Base-by-base conservation (phyloP, 2,797 vertebrate genomes). In the Diplodus puntazzo region DNA sequence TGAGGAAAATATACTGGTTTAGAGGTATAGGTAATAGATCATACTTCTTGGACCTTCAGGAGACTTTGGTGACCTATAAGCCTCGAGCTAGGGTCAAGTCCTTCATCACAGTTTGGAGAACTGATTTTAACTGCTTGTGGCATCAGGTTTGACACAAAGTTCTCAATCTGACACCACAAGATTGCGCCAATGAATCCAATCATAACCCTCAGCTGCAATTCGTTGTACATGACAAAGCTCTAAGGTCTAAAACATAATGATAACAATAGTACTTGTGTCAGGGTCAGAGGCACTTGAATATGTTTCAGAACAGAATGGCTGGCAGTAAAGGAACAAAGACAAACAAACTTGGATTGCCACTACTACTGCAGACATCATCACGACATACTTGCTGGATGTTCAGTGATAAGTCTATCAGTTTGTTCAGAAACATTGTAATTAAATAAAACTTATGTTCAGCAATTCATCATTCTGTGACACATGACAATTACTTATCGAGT, bases 221-320 rank as follows among this genome's bases (percentile, higher is more conserved):
- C 17, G 58, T 5, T 3, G 49, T n/a, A 18, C 14, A 43, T 27
- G 60, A 9, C 54, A 69, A 81, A 83, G 62, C 34, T 13, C 77
- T 11, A 39, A 77, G 43, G 45, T 60, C 42, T 17, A 25, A 57
- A 21, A 45, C 49, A 84, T 30, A 72, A 46, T 27, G 70, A 68
- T 4, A 77, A 83, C 76, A 87, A 84, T 70, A 86, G 73, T 75
- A 62, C 42, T 23, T 27, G 57, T 79, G 60, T 77, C 25, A 53
- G 74, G 63, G 62, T 77, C 45, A 84, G 73, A 93, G 92, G 93
- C 92, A 92, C 92, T 94, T 92, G 12, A 77, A 11, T 21, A 27
- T 45, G 10, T 65, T 14, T 13, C 60, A 60, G 46, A 75, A 34
- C 16, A 81, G 74, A 69, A 52, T 59, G 69, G 16, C 45, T 70